Conservation (phyloP, 2,797 vertebrate genomes). For the Eutrigla gurnardus region DNA sequence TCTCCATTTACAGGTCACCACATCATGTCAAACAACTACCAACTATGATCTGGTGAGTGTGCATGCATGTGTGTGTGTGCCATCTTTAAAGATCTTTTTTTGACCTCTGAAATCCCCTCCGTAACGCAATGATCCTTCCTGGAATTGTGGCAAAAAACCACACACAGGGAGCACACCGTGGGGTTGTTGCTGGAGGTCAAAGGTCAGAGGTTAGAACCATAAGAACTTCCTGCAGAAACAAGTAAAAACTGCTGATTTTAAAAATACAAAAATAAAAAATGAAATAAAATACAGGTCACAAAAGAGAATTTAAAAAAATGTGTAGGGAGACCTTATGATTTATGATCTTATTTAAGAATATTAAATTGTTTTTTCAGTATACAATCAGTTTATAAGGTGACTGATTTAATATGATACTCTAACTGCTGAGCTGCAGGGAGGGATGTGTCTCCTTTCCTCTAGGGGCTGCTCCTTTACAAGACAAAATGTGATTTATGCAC, state of each 20-base stretch:
- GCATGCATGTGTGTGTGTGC: not conserved
- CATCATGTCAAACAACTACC: constrained; percentile 75
- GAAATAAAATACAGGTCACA: too few species aligned
- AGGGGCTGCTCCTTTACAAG: constrained; percentile 23
- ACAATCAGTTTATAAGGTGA: not conserved
- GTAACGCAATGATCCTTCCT: constrained; percentile 28
- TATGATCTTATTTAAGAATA: too few species aligned
- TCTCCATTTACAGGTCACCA: constrained; percentile 70
- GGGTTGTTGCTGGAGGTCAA: constrained; percentile 26
- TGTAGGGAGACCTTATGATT: too few species aligned
- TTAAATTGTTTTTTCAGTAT: too few species aligned
- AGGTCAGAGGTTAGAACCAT: constrained; percentile 38
- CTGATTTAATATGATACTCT: too few species aligned
- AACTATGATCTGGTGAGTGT: constrained; percentile 79
- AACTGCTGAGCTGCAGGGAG: constrained; percentile 7
- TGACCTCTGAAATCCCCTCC: constrained; percentile 23
- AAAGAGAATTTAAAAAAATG: too few species aligned
- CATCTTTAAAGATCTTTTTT: constrained; percentile 3
- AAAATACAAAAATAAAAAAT: too few species aligned
- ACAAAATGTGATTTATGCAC: constrained; percentile 40
- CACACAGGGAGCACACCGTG: not conserved
- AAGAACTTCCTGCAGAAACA: constrained; percentile 30
- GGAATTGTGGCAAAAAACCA: constrained; percentile 33
- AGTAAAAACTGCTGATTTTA: too few species aligned
- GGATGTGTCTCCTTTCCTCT: constrained; percentile 23